Percentiles rank a stretch among this genome's conserved stretches.
phyloP scores from a whole-genome alignment of 2,797 vertebrate genomes.

The Parambassis ranga region DNA sequence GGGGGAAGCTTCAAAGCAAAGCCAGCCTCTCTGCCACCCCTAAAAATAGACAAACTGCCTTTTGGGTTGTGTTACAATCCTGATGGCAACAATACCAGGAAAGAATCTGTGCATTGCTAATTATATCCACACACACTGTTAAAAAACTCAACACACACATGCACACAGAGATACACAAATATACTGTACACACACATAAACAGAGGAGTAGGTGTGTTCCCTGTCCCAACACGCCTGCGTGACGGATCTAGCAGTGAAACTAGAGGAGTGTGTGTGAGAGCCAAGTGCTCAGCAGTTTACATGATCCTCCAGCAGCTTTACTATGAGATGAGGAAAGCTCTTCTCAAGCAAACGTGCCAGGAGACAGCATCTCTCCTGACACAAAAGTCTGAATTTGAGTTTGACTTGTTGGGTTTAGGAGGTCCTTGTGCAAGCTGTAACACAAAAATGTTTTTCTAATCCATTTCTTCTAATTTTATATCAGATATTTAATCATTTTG shows the following conservation, averaged over 20 bases:
- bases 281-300: slow-evolving; percentile 34
- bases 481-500: background rate
- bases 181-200: slow-evolving; percentile 1
- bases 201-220: slow-evolving; percentile 24
- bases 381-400: background rate
- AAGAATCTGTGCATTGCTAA: slow-evolving; percentile 65
- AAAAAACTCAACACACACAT: slow-evolving; percentile 3
- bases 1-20: slow-evolving; percentile 45
- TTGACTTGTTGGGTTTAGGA: background rate
- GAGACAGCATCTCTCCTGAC: background rate
- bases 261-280: slow-evolving; percentile 21
- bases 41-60: slow-evolving; percentile 66
- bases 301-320: slow-evolving; percentile 23
- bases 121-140: slow-evolving; percentile 52
- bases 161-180: slow-evolving; percentile 1
- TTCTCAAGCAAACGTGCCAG: background rate
- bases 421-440: background rate
- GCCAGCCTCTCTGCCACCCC: slow-evolving; percentile 38
- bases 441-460: background rate
- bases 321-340: slow-evolving; percentile 9
- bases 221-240: slow-evolving; percentile 27
- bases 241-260: slow-evolving; percentile 34
- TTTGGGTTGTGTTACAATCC: slow-evolving; percentile 66
- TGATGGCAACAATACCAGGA: slow-evolving; percentile 75
- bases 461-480: background rate